Conservation (phyloP, 2,113 vertebrate genomes). For the Atrichornis clamosus region DNA sequence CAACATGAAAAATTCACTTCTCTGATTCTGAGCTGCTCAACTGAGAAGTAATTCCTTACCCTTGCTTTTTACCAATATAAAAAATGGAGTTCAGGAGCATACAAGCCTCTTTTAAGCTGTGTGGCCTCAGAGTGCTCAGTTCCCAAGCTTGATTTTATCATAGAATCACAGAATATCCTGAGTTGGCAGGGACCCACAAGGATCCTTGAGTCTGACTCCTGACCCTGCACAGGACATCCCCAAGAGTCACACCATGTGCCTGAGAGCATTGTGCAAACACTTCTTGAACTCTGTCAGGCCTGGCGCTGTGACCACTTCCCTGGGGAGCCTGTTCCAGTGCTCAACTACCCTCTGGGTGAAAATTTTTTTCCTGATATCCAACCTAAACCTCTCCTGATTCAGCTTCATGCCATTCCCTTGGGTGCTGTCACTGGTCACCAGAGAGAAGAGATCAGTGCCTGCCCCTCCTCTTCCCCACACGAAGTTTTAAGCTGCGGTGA, state of each 20-base stretch:
- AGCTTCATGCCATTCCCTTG: fast-evolving
- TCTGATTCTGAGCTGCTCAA: not conserved
- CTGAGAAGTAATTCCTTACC: not conserved
- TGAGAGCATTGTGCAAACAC: not conserved
- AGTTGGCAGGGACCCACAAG: not conserved
- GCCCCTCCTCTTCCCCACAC: not conserved
- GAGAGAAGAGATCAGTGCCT: not conserved
- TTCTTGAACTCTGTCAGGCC: not conserved
- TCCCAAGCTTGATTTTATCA: not conserved
- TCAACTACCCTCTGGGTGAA: fast-evolving
- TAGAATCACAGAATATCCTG: not conserved
- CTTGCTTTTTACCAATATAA: not conserved
- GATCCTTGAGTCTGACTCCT: not conserved
- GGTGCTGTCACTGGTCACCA: not conserved
- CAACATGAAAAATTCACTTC: not conserved
- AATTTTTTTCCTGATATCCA: fast-evolving
- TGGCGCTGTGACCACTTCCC: not conserved
- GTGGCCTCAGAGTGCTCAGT: not conserved
- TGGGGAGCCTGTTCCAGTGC: not conserved
- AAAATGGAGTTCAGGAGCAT: not conserved
- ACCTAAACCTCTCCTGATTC: not conserved
- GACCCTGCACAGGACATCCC: not conserved
- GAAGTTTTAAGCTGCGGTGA: not conserved
- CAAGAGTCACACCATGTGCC: not conserved
- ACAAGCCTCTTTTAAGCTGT: not conserved